Percentiles rank a stretch among this genome's conserved stretches.
phyloP scores from a whole-genome alignment of 2,113 vertebrate species.

The Scytalopus superciliaris region DNA sequence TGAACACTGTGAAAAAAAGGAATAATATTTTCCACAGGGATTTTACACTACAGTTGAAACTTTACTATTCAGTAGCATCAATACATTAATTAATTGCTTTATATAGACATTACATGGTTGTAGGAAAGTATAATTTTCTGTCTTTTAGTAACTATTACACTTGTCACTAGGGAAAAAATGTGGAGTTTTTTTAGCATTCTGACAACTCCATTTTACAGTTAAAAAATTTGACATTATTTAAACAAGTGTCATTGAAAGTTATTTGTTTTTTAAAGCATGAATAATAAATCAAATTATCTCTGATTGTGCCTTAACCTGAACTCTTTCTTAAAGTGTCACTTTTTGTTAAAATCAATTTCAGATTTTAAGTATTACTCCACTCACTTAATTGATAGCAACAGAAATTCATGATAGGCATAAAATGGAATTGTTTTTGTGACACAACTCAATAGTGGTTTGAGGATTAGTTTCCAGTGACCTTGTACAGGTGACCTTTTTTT shows the following conservation, averaged over 20 bases:
- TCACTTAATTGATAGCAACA: constrained; percentile 67
- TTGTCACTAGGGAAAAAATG: neutral
- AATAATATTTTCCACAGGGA: constrained; percentile 45
- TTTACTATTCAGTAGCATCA: constrained; percentile 41
- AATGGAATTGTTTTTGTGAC: constrained; percentile 61
- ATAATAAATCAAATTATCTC: constrained; percentile 77
- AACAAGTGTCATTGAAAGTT: constrained; percentile 46
- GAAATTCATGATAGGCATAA: constrained; percentile 50
- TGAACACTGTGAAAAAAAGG: constrained; percentile 44
- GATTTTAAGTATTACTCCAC: constrained; percentile 51
- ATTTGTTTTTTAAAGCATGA: constrained; percentile 64
- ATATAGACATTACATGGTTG: constrained; percentile 38
- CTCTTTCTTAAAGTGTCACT: constrained; percentile 60
- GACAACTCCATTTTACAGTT: constrained; percentile 46
- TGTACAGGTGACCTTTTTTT: neutral
- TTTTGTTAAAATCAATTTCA: constrained; percentile 70
- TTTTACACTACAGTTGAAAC: constrained; percentile 63
- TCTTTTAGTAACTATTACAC: constrained; percentile 44
- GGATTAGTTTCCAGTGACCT: constrained; percentile 62
- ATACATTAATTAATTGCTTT: constrained; percentile 55
- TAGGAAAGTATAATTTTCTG: constrained; percentile 48
- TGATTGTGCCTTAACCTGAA: constrained; percentile 54
- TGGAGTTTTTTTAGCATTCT: constrained; percentile 6
- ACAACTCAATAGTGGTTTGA: constrained; percentile 22
- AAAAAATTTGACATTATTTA: constrained; percentile 46